Evolutionary conservation across 2,113 vertebrate species (phyloP), one percentile per base, ranked within the genome.

Genomic region (Coryphaenoides rupestris): DNA sequence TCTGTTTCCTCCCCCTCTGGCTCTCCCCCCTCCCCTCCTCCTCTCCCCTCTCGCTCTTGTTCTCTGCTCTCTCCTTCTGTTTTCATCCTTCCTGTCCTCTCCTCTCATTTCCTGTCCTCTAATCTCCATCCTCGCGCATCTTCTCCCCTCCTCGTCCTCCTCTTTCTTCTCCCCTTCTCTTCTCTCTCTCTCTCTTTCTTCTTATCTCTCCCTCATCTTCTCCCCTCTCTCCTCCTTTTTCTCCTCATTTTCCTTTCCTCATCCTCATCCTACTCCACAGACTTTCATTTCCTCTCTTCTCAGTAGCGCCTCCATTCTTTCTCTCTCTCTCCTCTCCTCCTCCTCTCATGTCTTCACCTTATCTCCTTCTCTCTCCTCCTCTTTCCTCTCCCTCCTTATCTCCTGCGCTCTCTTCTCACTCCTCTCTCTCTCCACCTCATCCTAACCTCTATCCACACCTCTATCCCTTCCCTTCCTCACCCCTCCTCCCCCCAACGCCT

Each of bases 151-250:
- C 70, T 74, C 77, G 33, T 9, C 28, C 10, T 67, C 33, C 33
- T 40, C 4, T 40, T 40, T 10, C 4, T 40, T 40, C 33, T 40
- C 33, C 33, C 9, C 21, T 68, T 6, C 62, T 79, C 75, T 76
- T n/a, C n/a, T n/a, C n/a, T 68, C 65, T 17, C 26, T 40, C 59
- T 40, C 50, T 40, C 19, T 3, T 1, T 5, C n/a, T n/a, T 54
- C 52, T n/a, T 54, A 17, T 21, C 19, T 50, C 49, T 50, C n/a
- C n/a, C 21, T 68, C 26, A 64, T 79, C 75, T 76, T n/a, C n/a
- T n/a, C n/a, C 65, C 19, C 26, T 40, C 59, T 40, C 50, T 40
- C 19, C 4, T 1, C n/a, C n/a, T n/a, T 54, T n/a, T n/a, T 54
- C 52, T 21, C 19, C 24, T 24, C 62, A 24, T 45, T 40, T 17